Percentiles rank a stretch among this genome's conserved stretches.
Evolutionary conservation across 2,888 invertebrate genomes (phyloP).

Genomic region (Synanthedon vespiformis): DNA sequence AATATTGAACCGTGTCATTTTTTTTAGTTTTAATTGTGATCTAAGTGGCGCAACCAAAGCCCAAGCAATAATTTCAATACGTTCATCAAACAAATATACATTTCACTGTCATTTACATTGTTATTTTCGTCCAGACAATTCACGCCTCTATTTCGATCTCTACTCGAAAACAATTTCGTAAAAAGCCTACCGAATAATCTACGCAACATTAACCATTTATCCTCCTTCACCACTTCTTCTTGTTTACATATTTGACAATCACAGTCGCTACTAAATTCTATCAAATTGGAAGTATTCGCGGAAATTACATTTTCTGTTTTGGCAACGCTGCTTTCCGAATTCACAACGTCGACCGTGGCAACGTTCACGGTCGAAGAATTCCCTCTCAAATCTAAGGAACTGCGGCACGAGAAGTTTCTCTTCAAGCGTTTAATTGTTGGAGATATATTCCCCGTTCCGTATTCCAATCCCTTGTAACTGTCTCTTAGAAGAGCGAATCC

Average conservation of each 20-base stretch:
- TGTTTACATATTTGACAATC: constrained; percentile 56
- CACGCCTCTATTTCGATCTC: constrained; percentile 33
- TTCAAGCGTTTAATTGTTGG: constrained; percentile 18
- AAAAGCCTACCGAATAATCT: constrained; percentile 39
- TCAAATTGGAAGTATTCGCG: constrained; percentile 35
- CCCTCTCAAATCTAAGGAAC: constrained; percentile 9
- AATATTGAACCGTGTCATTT: background rate
- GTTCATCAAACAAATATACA: constrained; percentile 49
- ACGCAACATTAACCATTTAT: constrained; percentile 27
- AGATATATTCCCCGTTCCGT: constrained; percentile 11
- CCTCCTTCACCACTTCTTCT: constrained; percentile 14
- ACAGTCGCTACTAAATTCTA: constrained; percentile 41
- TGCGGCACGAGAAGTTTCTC: constrained; percentile 15
- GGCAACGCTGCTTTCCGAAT: constrained; percentile 25
- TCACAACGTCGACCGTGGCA: constrained; percentile 13
- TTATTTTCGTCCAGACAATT: constrained; percentile 49
- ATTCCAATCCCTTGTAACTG: constrained; percentile 12
- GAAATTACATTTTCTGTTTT: constrained; percentile 18
- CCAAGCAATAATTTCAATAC: constrained; percentile 55
- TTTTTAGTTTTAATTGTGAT: constrained; percentile 32
- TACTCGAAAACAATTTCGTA: constrained; percentile 32
- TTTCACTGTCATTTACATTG: constrained; percentile 43
- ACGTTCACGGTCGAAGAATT: constrained; percentile 21
- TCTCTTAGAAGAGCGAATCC: constrained; percentile 12
- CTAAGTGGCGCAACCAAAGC: constrained; percentile 60